A percentile compares a stretch with the other conserved stretches of the same genome.
Evolutionary conservation across 2,113 vertebrate species (phyloP).

Genomic region (Uropsilus gracilis): DNA sequence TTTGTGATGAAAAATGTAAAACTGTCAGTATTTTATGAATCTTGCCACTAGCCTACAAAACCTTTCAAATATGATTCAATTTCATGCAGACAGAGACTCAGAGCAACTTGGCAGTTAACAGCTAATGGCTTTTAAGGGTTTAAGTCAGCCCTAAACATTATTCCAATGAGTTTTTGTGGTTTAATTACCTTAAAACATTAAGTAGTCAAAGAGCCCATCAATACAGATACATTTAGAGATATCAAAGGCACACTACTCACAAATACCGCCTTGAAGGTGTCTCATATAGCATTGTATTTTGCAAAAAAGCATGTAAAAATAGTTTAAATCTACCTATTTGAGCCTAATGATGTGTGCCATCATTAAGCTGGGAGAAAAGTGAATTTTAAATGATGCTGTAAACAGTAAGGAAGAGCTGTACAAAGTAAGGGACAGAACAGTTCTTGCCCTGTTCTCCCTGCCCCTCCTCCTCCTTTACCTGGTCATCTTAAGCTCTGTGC

Average conservation of each 20-base stretch:
- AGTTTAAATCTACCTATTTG: slow-evolving; percentile 61
- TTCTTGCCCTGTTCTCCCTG: not conserved
- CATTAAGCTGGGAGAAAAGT: slow-evolving; percentile 52
- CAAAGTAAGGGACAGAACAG: not conserved
- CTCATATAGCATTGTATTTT: slow-evolving; percentile 50
- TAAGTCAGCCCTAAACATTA: slow-evolving; percentile 80
- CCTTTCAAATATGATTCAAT: slow-evolving; percentile 76
- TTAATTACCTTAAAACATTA: slow-evolving; percentile 81
- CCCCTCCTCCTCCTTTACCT: not conserved
- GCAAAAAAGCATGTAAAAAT: slow-evolving; percentile 53
- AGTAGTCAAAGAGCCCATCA: slow-evolving; percentile 69
- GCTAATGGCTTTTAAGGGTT: slow-evolving; percentile 80
- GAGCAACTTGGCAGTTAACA: slow-evolving; percentile 80
- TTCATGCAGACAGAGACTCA: slow-evolving; percentile 69
- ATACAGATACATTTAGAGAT: slow-evolving; percentile 70
- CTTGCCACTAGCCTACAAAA: slow-evolving; percentile 68
- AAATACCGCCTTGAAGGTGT: slow-evolving; percentile 15
- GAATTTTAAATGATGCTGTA: slow-evolving; percentile 53
- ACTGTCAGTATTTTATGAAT: slow-evolving; percentile 67
- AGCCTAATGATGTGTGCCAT: slow-evolving; percentile 63
- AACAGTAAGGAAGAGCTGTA: not conserved
- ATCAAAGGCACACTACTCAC: slow-evolving; percentile 27
- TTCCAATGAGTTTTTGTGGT: slow-evolving; percentile 75
- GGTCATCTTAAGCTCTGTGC: not conserved
- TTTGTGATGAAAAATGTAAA: slow-evolving; percentile 67